Conservation (phyloP, 2,797 vertebrate genomes). For the Sciurus carolinensis region DNA sequence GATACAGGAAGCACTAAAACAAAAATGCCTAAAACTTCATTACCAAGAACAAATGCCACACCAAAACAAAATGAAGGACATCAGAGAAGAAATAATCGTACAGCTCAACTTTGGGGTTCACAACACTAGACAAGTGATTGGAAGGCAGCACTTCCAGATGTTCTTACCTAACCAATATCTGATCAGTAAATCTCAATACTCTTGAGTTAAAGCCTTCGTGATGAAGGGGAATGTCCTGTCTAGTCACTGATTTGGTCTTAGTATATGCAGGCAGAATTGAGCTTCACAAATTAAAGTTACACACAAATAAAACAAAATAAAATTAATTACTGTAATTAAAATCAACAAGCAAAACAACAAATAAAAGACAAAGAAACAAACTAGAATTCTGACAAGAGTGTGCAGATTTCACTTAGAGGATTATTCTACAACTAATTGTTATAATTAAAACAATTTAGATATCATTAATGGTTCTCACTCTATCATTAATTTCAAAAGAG, state of each 20-base stretch:
- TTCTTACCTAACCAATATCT: constrained; percentile 94
- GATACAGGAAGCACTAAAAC: constrained; percentile 86
- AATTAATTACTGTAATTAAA: constrained; percentile 80
- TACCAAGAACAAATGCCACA: constrained; percentile 84
- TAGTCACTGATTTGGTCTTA: constrained; percentile 92
- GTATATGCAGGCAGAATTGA: constrained; percentile 95
- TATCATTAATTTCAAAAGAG: constrained; percentile 14
- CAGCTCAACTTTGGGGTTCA: constrained; percentile 73
- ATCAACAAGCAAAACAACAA: constrained; percentile 68
- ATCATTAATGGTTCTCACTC: not conserved
- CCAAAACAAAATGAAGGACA: constrained; percentile 87
- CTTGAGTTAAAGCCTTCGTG: constrained; percentile 88
- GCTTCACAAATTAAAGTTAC: constrained; percentile 90
- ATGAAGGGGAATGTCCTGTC: constrained; percentile 92
- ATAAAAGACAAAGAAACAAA: constrained; percentile 75
- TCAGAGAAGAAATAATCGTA: constrained; percentile 79
- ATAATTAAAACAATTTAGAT: constrained; percentile 48
- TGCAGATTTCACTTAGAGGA: constrained; percentile 39
- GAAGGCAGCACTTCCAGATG: constrained; percentile 64
- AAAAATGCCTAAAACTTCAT: constrained; percentile 80
- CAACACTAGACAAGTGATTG: constrained; percentile 65
- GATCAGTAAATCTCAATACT: constrained; percentile 93
- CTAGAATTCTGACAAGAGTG: constrained; percentile 57
- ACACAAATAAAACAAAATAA: constrained; percentile 81
- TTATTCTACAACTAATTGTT: constrained; percentile 1